Evolutionary conservation across 2,888 invertebrate species (phyloP), one percentile per base, ranked within the genome.

Genomic region (Exephanes ischioxanthus): DNA sequence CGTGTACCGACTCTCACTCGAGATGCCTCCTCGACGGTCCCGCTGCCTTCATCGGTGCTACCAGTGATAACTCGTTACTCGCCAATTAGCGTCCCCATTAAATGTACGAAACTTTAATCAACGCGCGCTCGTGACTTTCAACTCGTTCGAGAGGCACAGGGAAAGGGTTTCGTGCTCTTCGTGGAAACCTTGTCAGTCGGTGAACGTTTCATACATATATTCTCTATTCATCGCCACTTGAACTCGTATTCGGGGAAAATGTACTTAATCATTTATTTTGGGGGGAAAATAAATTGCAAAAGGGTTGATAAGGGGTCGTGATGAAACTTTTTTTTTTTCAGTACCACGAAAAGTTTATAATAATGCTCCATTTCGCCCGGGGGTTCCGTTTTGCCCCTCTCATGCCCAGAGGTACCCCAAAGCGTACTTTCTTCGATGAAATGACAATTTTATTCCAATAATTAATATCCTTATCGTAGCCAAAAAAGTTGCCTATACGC

Each of bases 61-160:
- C 85, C 70, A 73, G 71, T 68, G 82, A 72, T 77, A 86, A 79
- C 86, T 88, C 85, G 87, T 87, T 88, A 85, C 75, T 33, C 71
- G 66, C 76, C 87, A 84, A 86, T 88, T 83, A 86, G 79, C 77
- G 84, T 55, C 45, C 63, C 68, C 58, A 70, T 81, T 63, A 81
- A 51, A 76, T 81, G 33, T 51, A 68, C 75, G 85, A 86, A 87
- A 84, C 61, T 88, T 87, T 82, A 86, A 88, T 85, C 86, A 85
- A 88, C 85, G 79, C 71, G 73, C 77, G 51, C 63, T 77, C 70
- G 61, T 58, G 70, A 79, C 78, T 79, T 22, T 70, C 68, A 61
- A 79, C 26, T 61, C 33, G 67, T 73, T 79, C 45, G 41, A 53
- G 63, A 63, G 33, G 30, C 30, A 63, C 30, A 11, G 22, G 11